Base-by-base conservation (phyloP, 2,888 invertebrate species). In the Cheilosia variabilis region DNA sequence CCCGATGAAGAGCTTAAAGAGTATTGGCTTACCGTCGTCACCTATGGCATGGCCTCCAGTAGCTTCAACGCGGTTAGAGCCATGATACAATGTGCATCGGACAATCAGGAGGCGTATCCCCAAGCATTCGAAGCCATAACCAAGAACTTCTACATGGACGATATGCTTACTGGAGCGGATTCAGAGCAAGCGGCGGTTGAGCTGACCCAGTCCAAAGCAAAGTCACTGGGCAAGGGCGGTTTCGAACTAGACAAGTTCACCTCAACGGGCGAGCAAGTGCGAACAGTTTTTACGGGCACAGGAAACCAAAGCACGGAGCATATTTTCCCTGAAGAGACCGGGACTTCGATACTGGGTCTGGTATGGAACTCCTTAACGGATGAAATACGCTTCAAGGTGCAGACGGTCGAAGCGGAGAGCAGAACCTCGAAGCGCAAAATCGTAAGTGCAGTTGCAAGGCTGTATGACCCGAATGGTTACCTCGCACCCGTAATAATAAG, bases 41-140 rank as follows among this genome's bases (percentile, higher is more conserved):
- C 78, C 2, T 69, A 45, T 19, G 62, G 55, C 19, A 62, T 77
- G 62, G 31, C 77, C 3, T 77, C 77, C n/a, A 62, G 53, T 15
- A 53, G 45, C n/a, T 68, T 66, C 19, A 57, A 76, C n/a, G 57
- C 58, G 19, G 37, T 47, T 5, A 43, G 58, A 53, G 47, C 37
- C 6, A 63, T 79, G 71, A 31, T 27, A 0, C 52, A 57, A 37
- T 53, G 77, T n/a, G 66, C 47, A 22, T 15, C 3, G 4, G 52
- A 68, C 3, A 27, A 77, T 6, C 15, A 37, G 6, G n/a, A 53
- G n/a, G 10, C 15, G 34, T 60, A 65, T 24, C 69, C 52, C 37
- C 31, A 22, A 43, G 43, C 41, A 31, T 62, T 62, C 55, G 41
- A 63, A 52, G 72, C 58, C 27, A 73, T 63, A 19, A 43, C 10